A percentile compares a stretch with the other conserved stretches of the same genome.
These are phyloP conservation scores for Pseudolaguvia tuberculata DNA, from an alignment of 2,113 vertebrate species.

Conservation along the genomic window DNA sequence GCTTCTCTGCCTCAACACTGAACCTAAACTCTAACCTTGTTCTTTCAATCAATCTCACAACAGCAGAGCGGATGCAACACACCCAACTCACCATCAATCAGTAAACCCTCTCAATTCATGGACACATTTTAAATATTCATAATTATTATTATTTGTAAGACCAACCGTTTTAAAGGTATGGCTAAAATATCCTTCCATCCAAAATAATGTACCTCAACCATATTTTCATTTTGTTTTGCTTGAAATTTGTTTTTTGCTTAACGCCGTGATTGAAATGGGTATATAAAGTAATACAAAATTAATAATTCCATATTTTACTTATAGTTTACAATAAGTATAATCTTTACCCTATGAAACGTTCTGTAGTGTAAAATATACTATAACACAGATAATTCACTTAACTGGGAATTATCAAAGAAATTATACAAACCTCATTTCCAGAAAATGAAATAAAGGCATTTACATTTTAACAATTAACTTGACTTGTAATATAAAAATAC, in stretches of 20 bases:
- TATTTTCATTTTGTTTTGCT: neutral
- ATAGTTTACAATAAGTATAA: too few species aligned
- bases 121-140: slow-evolving; percentile 2
- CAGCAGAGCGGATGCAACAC: slow-evolving; percentile 16
- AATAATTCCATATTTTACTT: too few species aligned
- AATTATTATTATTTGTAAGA: neutral
- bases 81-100: neutral
- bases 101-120: slow-evolving; percentile 19
- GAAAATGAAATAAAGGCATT: too few species aligned
- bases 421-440: too few species aligned
- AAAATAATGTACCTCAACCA: neutral
- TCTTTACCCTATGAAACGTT: neutral
- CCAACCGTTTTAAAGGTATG: neutral
- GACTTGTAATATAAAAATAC: too few species aligned
- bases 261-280: too few species aligned
- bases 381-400: neutral
- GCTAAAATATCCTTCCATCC: too few species aligned
- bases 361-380: neutral
- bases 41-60: slow-evolving; percentile 16
- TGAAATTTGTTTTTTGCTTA: neutral
- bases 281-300: too few species aligned
- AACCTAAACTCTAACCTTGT: slow-evolving; percentile 26
- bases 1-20: slow-evolving; percentile 50
- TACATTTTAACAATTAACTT: too few species aligned
- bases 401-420: neutral